phyloP scores from a whole-genome alignment of 2,113 vertebrate genomes.

The Mionectes macconnelli region DNA sequence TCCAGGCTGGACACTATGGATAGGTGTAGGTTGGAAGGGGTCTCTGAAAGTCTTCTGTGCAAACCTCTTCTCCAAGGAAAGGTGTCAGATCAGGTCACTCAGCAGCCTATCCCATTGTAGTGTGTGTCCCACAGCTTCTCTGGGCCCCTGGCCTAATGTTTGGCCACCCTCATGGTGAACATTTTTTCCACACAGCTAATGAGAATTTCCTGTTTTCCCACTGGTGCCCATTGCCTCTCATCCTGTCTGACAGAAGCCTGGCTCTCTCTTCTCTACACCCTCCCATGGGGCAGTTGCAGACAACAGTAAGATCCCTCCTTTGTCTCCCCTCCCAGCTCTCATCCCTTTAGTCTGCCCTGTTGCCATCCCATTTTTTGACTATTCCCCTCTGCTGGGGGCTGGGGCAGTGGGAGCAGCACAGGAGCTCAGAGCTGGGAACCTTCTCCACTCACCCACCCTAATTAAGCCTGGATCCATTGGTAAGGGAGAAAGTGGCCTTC shows the following conservation, averaged over 20 bases:
- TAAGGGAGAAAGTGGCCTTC: neutral
- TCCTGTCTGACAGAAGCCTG: constrained; percentile 2
- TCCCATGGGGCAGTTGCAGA: neutral
- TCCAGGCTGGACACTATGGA: neutral
- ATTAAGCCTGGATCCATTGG: neutral
- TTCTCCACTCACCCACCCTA: neutral
- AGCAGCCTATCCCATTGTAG: neutral
- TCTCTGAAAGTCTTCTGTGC: neutral
- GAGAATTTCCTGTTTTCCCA: constrained; percentile 35
- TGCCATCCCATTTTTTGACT: neutral
- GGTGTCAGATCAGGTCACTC: neutral
- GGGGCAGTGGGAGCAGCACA: neutral
- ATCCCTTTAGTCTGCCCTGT: neutral
- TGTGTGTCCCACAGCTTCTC: neutral
- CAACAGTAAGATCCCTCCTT: neutral
- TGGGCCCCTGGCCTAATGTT: neutral
- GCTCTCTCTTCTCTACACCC: neutral
- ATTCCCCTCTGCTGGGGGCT: neutral
- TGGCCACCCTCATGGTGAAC: neutral
- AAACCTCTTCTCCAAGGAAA: neutral
- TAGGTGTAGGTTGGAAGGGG: neutral
- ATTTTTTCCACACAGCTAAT: neutral
- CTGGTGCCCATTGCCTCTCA: neutral
- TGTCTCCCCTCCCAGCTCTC: neutral
- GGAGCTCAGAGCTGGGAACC: neutral